phyloP scores from a whole-genome alignment of 2,113 vertebrate genomes.

The Rhizomys pruinosus region DNA sequence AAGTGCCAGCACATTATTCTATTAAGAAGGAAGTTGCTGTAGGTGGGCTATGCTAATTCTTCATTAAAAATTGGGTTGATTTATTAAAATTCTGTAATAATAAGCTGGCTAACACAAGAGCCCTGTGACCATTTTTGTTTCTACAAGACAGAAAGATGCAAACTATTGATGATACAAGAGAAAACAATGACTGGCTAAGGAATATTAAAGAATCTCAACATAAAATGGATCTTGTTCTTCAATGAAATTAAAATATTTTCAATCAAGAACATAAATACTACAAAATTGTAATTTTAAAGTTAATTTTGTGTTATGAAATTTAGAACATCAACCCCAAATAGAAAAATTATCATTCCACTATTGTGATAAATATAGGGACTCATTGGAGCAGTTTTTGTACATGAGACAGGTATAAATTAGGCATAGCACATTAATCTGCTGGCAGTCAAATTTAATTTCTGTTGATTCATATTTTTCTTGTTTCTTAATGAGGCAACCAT shows the following conservation, averaged over 20 bases:
- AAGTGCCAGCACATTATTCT: not conserved
- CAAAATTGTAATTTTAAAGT: not conserved
- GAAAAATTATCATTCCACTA: not conserved
- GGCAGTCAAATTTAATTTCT: not conserved
- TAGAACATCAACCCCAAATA: not conserved
- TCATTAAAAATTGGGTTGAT: not conserved
- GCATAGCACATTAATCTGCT: not conserved
- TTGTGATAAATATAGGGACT: not conserved
- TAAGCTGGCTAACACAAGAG: not conserved
- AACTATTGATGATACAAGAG: not conserved
- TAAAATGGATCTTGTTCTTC: not conserved
- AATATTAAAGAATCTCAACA: not conserved
- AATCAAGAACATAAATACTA: not conserved
- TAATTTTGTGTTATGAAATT: not conserved
- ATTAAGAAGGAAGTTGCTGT: not conserved
- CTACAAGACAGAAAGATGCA: not conserved
- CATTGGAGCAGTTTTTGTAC: slow-evolving; percentile 11
- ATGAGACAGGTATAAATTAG: not conserved
- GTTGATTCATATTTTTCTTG: not conserved
- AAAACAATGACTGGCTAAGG: not conserved
- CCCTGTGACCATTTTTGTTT: not conserved
- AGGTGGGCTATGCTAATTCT: not conserved
- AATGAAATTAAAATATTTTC: slow-evolving; percentile 24
- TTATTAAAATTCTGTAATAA: not conserved
- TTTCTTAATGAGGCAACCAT: not conserved